Evolutionary conservation across 2,113 vertebrate genomes (phyloP).

Genomic region (Ochotona curzoniae): DNA sequence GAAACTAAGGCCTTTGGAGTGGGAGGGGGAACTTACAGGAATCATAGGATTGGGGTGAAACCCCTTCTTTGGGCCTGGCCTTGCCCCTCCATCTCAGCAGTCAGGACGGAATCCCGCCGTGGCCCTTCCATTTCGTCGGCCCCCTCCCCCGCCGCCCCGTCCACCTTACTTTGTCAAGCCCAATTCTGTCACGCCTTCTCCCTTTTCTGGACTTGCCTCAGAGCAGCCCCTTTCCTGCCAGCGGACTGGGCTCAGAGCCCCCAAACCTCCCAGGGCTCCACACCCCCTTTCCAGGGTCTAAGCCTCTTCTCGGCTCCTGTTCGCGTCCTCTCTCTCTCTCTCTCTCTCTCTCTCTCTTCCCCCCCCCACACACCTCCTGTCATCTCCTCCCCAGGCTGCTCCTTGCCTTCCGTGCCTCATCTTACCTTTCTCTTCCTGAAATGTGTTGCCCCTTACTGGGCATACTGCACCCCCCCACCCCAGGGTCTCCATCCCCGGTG

Average conservation of each 20-base stretch:
- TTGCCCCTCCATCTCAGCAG: conserved; percentile 11
- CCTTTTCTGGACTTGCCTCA: neutral
- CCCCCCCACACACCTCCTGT: conserved; percentile 68
- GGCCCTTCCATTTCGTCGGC: conserved; percentile 15
- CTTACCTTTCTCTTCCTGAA: conserved; percentile 65
- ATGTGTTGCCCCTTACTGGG: conserved; percentile 14
- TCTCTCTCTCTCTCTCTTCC: conserved; percentile 56
- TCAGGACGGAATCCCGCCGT: conserved; percentile 29
- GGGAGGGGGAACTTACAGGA: neutral
- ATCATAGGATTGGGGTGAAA: neutral
- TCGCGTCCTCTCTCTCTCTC: conserved; percentile 54
- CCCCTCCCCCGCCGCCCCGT: no score
- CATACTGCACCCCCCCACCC: conserved; percentile 48
- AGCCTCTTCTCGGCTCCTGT: conserved; percentile 27
- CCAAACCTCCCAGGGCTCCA: conserved; percentile 51
- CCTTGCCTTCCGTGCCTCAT: conserved; percentile 56
- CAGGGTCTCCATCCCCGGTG: conserved; percentile 64
- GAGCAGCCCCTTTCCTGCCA: neutral
- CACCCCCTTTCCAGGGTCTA: neutral
- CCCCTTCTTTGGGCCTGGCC: neutral
- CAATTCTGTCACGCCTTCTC: neutral
- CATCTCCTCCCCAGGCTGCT: conserved; percentile 59
- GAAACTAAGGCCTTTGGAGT: neutral
- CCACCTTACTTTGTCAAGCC: no score
- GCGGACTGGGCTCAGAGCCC: neutral